These are phyloP conservation scores for Rhizoglyphus robini DNA, from an alignment of 1,140 invertebrate species.

Conservation along the genomic window DNA sequence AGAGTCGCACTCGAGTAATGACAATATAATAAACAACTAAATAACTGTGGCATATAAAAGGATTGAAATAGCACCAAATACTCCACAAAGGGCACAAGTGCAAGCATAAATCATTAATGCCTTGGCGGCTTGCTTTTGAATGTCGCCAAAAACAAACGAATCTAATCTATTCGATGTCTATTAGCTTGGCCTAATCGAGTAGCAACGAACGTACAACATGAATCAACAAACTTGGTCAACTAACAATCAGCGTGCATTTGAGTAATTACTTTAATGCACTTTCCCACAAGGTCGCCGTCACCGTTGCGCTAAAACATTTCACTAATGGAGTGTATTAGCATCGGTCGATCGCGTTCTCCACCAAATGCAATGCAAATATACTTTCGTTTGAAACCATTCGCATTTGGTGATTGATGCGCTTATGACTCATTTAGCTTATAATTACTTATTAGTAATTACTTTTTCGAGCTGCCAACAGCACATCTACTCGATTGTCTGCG, in stretches of 20 bases:
- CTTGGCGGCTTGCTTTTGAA: too few relatives aligned
- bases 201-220: too few relatives aligned
- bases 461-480: not conserved
- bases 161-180: not conserved
- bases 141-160: not conserved
- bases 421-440: conserved; percentile 5
- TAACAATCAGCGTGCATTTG: too few relatives aligned
- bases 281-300: not conserved
- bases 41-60: too few relatives aligned
- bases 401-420: conserved; percentile 1
- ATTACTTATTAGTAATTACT: too few relatives aligned
- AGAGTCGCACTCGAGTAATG: too few relatives aligned
- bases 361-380: not conserved
- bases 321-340: not conserved
- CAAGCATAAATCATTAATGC: too few relatives aligned
- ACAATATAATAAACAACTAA: too few relatives aligned
- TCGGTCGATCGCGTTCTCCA: not conserved
- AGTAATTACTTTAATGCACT: not conserved
- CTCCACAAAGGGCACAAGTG: too few relatives aligned
- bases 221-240: too few relatives aligned
- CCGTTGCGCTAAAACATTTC: not conserved
- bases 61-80: too few relatives aligned
- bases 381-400: not conserved
- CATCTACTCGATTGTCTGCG: not conserved
- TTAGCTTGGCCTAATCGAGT: not conserved